Percentiles rank a stretch among this genome's conserved stretches.
phyloP scores from a whole-genome alignment of 2,888 invertebrate species.

The Limnephilus rhombicus region DNA sequence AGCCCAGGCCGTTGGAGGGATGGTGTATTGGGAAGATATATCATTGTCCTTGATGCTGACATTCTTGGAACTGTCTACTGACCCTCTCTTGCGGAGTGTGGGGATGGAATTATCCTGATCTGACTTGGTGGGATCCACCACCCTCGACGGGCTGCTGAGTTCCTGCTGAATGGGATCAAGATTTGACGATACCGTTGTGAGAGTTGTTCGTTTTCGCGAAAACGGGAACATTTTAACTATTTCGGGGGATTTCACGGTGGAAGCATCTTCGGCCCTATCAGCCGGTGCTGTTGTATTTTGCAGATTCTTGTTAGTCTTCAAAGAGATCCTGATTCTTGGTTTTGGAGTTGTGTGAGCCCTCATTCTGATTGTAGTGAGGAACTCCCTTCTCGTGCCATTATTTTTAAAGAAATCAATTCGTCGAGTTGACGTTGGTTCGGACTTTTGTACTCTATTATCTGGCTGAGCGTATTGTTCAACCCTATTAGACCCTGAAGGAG shows the following conservation, averaged over 20 bases:
- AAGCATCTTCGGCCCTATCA: slow-evolving; percentile 46
- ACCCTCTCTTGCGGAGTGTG: slow-evolving; percentile 76
- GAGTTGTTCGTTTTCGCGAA: slow-evolving; percentile 55
- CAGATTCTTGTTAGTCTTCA: slow-evolving; percentile 70
- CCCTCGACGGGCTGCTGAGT: slow-evolving; percentile 72
- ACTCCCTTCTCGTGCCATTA: slow-evolving; percentile 66
- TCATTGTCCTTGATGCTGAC: slow-evolving; percentile 43
- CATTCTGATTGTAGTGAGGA: slow-evolving; percentile 67
- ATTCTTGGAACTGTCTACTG: slow-evolving; percentile 68
- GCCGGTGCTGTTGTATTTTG: slow-evolving; percentile 56
- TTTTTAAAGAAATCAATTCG: slow-evolving; percentile 59
- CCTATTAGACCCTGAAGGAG: slow-evolving; percentile 56
- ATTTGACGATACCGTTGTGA: slow-evolving; percentile 75
- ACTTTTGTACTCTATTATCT: slow-evolving; percentile 46
- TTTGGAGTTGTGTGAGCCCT: slow-evolving; percentile 66
- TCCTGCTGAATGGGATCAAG: slow-evolving; percentile 76
- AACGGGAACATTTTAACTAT: slow-evolving; percentile 63
- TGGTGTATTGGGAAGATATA: slow-evolving; percentile 71
- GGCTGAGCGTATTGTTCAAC: slow-evolving; percentile 40
- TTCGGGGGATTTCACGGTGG: slow-evolving; percentile 63
- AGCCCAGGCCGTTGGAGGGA: slow-evolving; percentile 78
- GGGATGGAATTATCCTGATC: slow-evolving; percentile 76
- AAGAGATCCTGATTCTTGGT: slow-evolving; percentile 66
- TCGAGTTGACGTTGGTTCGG: slow-evolving; percentile 39
- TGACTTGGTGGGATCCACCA: slow-evolving; percentile 73